phyloP scores from a whole-genome alignment of 2,797 vertebrate species.

The Hydrocynus forskahlii region DNA sequence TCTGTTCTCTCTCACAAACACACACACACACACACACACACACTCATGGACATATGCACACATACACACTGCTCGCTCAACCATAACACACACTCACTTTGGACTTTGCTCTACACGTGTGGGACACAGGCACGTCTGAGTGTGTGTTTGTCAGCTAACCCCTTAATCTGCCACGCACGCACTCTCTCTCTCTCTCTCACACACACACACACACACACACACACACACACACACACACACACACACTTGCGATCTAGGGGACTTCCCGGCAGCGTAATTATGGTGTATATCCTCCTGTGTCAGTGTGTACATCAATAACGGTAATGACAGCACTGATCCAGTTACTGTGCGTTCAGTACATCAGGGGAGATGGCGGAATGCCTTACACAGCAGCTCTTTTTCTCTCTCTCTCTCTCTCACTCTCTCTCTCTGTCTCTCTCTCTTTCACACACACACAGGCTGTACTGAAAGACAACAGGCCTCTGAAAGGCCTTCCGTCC shows the following conservation, averaged over 20 bases:
- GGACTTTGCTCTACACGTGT: constrained; percentile 43
- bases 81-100: constrained; percentile 64
- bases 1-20: constrained; percentile 46
- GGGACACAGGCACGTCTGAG: constrained; percentile 49
- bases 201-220: constrained; percentile 29
- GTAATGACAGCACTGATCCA: constrained; percentile 54
- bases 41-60: constrained; percentile 29
- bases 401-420: not conserved
- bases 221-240: constrained; percentile 6
- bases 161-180: constrained; percentile 50
- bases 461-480: constrained; percentile 40
- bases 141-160: constrained; percentile 59
- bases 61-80: constrained; percentile 66
- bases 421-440: no score
- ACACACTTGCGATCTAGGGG: constrained; percentile 29
- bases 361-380: constrained; percentile 44
- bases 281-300: constrained; percentile 49
- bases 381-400: constrained; percentile 49
- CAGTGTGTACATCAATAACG: constrained; percentile 59
- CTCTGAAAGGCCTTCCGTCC: constrained; percentile 49
- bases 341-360: constrained; percentile 48
- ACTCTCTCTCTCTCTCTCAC: constrained; percentile 17
- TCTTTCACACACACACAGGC: constrained; percentile 38
- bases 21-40: constrained; percentile 10
- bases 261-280: constrained; percentile 59